Conservation (phyloP, 2,888 invertebrate species). For the Andricus curvator region DNA sequence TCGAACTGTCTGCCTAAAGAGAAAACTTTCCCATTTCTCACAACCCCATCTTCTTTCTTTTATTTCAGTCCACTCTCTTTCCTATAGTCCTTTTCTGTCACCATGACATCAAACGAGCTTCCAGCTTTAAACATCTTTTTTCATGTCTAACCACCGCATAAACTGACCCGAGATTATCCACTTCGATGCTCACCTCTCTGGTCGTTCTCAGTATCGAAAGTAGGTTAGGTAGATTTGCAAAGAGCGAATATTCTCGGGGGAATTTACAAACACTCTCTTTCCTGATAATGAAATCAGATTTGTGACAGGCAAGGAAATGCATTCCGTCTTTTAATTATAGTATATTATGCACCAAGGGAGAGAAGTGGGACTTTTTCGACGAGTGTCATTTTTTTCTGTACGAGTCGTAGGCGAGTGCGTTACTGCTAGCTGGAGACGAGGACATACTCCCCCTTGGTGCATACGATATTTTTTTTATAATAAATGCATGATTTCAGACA, state of each 20-base stretch:
- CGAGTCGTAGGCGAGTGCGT: no score
- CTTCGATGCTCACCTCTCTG: constrained; percentile 20
- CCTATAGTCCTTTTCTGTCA: neutral
- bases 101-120: constrained; percentile 11
- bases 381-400: no score
- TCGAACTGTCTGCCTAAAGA: neutral
- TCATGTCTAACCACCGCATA: constrained; percentile 26
- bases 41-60: neutral
- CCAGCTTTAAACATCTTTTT: constrained; percentile 21
- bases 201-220: constrained; percentile 31
- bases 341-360: no score
- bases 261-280: neutral
- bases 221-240: constrained; percentile 29
- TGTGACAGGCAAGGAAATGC: no score
- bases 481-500: no score
- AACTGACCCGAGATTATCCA: constrained; percentile 13
- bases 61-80: neutral
- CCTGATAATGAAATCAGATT: no score
- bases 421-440: no score
- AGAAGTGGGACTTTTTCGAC: no score
- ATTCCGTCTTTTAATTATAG: neutral
- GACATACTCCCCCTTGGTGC: no score
- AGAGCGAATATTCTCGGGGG: neutral
- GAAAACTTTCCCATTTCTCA: neutral
- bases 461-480: no score